phyloP scores from a whole-genome alignment of 2,113 vertebrate species.

The Cottus gobio region DNA sequence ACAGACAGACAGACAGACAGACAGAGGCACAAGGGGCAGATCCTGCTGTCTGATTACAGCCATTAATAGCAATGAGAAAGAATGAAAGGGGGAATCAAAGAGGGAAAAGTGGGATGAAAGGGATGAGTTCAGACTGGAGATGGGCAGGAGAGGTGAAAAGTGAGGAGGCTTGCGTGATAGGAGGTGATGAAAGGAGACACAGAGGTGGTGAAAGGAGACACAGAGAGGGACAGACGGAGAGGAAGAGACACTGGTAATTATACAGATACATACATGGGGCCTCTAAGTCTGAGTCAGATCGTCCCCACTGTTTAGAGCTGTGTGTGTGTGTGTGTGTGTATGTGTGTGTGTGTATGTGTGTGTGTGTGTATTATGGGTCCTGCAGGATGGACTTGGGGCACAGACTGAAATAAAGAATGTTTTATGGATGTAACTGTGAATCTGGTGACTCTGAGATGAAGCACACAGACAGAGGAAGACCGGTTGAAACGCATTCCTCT shows the following conservation, averaged over 20 bases:
- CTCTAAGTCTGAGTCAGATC: not conserved
- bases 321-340: not conserved
- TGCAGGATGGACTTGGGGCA: not conserved
- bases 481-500: no score
- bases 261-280: constrained; percentile 26
- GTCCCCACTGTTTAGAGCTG: not conserved
- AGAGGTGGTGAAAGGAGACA: constrained; percentile 27
- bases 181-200: constrained; percentile 26
- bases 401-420: not conserved
- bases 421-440: no score
- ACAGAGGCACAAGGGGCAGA: constrained; percentile 20
- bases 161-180: not conserved
- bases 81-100: not conserved
- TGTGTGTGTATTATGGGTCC: no score
- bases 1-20: not conserved
- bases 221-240: constrained; percentile 15
- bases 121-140: not conserved
- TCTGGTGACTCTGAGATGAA: not conserved
- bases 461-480: not conserved
- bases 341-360: constrained; percentile 9
- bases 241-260: constrained; percentile 30
- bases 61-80: not conserved
- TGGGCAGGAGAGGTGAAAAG: not conserved
- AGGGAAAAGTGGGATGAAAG: constrained; percentile 14
- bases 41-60: constrained; percentile 32